phyloP scores from a whole-genome alignment of 1,140 invertebrate genomes.

The Eurosta solidaginis region DNA sequence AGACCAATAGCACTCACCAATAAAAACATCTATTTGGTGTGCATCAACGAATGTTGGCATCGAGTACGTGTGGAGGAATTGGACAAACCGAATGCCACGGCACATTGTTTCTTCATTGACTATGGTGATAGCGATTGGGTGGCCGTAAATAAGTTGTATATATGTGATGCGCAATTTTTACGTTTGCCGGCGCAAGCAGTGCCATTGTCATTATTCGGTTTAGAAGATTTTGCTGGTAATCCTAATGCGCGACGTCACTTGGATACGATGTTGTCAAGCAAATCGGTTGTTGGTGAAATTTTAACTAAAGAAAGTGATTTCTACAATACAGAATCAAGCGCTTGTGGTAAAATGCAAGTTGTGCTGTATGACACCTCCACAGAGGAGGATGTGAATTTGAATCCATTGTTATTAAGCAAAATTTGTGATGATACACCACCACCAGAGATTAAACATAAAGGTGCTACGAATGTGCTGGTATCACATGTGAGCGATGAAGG shows the following conservation, averaged over 20 bases:
- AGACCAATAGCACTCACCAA: slow-evolving; percentile 29
- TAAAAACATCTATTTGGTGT: slow-evolving; percentile 47
- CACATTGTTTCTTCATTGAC: slow-evolving; percentile 55
- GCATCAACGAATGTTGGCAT: slow-evolving; percentile 52
- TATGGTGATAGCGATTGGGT: slow-evolving; percentile 51
- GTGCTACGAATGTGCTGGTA: slow-evolving; percentile 47
- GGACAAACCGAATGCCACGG: slow-evolving; percentile 39
- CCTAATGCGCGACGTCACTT: slow-evolving; percentile 46
- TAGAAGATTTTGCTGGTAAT: slow-evolving; percentile 58
- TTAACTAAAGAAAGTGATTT: slow-evolving; percentile 48
- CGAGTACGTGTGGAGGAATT: slow-evolving; percentile 49
- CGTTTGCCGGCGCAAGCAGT: slow-evolving; percentile 51
- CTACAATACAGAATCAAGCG: slow-evolving; percentile 32
- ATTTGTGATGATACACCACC: slow-evolving; percentile 46
- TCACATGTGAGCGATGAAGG: slow-evolving; percentile 52
- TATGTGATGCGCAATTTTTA: slow-evolving; percentile 46
- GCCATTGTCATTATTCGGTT: slow-evolving; percentile 50
- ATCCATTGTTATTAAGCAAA: slow-evolving; percentile 46
- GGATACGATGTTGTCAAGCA: slow-evolving; percentile 40
- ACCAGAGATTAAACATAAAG: slow-evolving; percentile 45
- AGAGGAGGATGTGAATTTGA: slow-evolving; percentile 52
- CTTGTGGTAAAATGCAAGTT: slow-evolving; percentile 47
- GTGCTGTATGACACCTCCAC: slow-evolving; percentile 56
- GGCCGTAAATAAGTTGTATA: slow-evolving; percentile 39
- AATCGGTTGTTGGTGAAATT: slow-evolving; percentile 51